A percentile compares a stretch with the other conserved stretches of the same genome.
Evolutionary conservation across 2,888 invertebrate genomes (phyloP).

Genomic region (Leptopilina myrica): DNA sequence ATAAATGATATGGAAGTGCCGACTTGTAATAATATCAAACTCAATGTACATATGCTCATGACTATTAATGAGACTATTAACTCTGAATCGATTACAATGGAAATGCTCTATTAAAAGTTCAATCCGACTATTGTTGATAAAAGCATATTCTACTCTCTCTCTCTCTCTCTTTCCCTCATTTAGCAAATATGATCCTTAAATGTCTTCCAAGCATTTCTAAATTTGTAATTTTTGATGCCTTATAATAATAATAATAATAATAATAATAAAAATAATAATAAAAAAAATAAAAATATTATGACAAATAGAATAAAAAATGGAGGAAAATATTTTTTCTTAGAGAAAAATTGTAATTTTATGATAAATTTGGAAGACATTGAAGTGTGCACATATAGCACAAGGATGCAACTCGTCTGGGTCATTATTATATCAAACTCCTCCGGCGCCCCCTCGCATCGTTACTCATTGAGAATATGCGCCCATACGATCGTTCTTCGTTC

Average conservation of each 20-base stretch:
- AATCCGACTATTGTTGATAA: background rate
- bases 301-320: background rate
- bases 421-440: conserved; percentile 60
- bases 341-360: conserved; percentile 43
- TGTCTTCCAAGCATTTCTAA: no score
- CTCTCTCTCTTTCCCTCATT: background rate
- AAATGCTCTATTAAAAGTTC: no score
- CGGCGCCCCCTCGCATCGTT: conserved; percentile 18
- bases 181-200: background rate
- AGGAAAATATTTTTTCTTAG: background rate
- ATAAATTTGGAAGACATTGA: conserved; percentile 21
- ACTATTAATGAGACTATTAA: conserved; percentile 29
- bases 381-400: conserved; percentile 62
- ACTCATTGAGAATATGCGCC: conserved; percentile 31
- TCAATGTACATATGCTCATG: conserved; percentile 11
- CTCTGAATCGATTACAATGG: background rate
- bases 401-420: conserved; percentile 68
- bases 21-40: conserved; percentile 6
- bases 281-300: no score
- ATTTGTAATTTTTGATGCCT: no score
- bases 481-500: conserved; percentile 20
- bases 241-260: no score
- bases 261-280: no score
- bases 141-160: background rate
- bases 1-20: conserved; percentile 7